These are phyloP conservation scores for Siniperca scherzeri DNA, from an alignment of 2,797 vertebrate species.

Conservation along the genomic window DNA sequence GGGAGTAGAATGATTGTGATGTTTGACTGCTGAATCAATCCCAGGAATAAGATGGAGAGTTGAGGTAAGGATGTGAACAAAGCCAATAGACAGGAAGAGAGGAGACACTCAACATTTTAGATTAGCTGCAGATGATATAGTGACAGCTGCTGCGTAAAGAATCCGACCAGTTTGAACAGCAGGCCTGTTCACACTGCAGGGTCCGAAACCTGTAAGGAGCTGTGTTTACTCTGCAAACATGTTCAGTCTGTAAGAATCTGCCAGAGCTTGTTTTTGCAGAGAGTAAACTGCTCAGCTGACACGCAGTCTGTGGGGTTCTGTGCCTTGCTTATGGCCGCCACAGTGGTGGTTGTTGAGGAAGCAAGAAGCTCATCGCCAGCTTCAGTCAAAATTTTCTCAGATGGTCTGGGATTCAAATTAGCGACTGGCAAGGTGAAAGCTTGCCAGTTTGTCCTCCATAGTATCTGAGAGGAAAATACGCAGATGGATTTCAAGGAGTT, in stretches of 20 bases:
- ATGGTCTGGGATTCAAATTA: background rate
- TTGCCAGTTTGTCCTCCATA: background rate
- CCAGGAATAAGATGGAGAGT: background rate
- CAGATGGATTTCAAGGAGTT: too few relatives aligned
- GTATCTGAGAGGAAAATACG: background rate
- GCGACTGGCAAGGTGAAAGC: background rate
- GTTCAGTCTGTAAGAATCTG: slow-evolving; percentile 13
- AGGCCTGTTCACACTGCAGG: background rate
- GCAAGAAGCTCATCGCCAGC: background rate
- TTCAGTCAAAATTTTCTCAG: too few relatives aligned
- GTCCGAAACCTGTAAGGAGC: background rate
- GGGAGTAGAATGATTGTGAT: background rate
- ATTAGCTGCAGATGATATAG: slow-evolving; percentile 24
- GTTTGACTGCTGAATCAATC: background rate
- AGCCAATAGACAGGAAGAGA: background rate
- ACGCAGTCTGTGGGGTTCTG: background rate
- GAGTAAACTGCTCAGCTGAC: background rate
- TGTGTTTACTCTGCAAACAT: slow-evolving; percentile 37
- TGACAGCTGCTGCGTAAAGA: slow-evolving; percentile 41
- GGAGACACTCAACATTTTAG: background rate
- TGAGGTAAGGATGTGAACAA: background rate
- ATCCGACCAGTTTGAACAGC: background rate
- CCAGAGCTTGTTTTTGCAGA: background rate
- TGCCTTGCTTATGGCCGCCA: background rate
- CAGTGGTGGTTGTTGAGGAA: background rate